Conservation (phyloP, 2,113 vertebrate genomes). For the Centropristis striata region DNA sequence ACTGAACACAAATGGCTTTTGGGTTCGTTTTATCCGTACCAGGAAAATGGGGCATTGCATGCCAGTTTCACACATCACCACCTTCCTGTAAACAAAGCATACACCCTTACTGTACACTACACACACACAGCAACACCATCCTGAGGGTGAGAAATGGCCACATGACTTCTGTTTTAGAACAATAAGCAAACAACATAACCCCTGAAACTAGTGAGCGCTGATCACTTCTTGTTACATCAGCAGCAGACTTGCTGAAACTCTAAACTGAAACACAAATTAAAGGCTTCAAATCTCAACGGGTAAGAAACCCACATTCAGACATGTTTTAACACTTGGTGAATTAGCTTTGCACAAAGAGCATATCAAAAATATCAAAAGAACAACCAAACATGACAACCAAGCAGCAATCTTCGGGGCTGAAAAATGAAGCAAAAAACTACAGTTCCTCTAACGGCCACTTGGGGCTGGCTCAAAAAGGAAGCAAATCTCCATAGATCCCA, state of each 20-base stretch:
- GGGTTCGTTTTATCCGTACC: not conserved
- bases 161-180: not conserved
- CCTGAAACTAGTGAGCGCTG: not conserved
- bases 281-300: too few species aligned
- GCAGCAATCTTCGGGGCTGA: too few species aligned
- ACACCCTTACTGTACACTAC: not conserved
- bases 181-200: conserved; percentile 10
- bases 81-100: not conserved
- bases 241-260: not conserved
- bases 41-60: not conserved
- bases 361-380: not conserved
- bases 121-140: conserved; percentile 2
- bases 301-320: too few species aligned
- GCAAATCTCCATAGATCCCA: too few species aligned
- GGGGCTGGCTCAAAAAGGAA: too few species aligned
- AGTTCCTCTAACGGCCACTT: too few species aligned
- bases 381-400: too few species aligned
- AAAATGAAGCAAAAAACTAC: too few species aligned
- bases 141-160: not conserved
- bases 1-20: conserved; percentile 13
- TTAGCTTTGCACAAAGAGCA: too few species aligned
- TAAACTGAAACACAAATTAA: not conserved
- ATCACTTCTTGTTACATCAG: conserved; percentile 17
- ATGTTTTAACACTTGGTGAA: too few species aligned
- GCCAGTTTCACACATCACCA: not conserved